Evolutionary conservation across 1,140 invertebrate species (phyloP), one percentile per base, ranked within the genome.

Genomic region (Nomia melanderi): DNA sequence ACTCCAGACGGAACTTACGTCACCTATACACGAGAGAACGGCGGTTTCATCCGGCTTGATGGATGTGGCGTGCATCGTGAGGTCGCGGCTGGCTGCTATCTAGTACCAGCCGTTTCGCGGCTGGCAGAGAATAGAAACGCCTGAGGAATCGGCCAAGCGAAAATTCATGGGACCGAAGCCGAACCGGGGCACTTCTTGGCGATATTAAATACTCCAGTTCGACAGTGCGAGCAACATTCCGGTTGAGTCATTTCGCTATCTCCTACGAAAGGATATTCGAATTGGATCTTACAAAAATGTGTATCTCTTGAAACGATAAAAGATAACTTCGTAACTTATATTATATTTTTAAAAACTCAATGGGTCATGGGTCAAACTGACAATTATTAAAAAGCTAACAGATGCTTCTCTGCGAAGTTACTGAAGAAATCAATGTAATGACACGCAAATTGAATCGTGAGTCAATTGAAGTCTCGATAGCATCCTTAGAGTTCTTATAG

Each of bases 21-120:
- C 81, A 81, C 74, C 65, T 74, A 63, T 77, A 80, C 57, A 59
- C 64, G 70, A 78, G 79, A 86, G 76, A 86, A 84, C 74, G 77
- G 66, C 59, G 75, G 78, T 82, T 82, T 86, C 84, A 84, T 84
- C 75, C 79, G 57, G 50, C 53, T 84, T 87, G 86, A 84, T 86
- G 78, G 82, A 87, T 87, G 86, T 82, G 63, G 65, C 82, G 66
- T 73, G 73, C 73, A 77, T 79, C 73, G 73, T 63, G 72, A 47
- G 63, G 71, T 85, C 76, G 79, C 41, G 79, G 83, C 82, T 81
- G 76, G 79, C 62, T 84, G 62, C 83, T 66, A 70, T 54, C 67
- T 56, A 63, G 36, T n/a, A n/a, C 31, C 67, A 76, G 44, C 75
- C 57, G 75, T 70, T 54, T 77, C 73, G 65, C 53, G 67, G 56